These are phyloP conservation scores for Desoria tigrina DNA, from an alignment of 2,888 invertebrate genomes.

Conservation along the genomic window DNA sequence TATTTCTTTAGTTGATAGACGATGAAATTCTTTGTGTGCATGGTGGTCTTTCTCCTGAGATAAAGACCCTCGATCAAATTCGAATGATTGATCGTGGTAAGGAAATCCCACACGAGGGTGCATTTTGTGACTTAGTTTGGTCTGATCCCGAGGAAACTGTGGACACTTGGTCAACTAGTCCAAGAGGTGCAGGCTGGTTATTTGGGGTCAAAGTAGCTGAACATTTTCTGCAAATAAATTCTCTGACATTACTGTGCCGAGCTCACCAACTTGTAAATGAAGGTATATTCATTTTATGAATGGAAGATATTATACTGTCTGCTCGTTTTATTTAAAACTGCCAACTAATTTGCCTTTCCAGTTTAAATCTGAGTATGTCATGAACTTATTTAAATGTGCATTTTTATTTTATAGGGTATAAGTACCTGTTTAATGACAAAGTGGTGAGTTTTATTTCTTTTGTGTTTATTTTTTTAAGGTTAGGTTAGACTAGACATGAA, in stretches of 20 bases:
- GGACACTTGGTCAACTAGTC: constrained; percentile 89
- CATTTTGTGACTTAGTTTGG: constrained; percentile 98
- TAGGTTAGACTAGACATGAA: too few species aligned
- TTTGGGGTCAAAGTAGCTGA: constrained; percentile 94
- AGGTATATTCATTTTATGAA: constrained; percentile 69
- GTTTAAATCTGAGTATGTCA: not conserved
- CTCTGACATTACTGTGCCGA: constrained; percentile 88
- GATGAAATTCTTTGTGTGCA: constrained; percentile 96
- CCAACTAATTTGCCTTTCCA: not conserved
- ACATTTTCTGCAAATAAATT: constrained; percentile 90
- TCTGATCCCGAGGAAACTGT: constrained; percentile 95
- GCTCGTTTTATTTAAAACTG: not conserved
- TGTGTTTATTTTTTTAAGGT: too few species aligned
- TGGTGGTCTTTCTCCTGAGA: constrained; percentile 95
- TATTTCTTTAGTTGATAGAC: constrained; percentile 80
- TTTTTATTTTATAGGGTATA: constrained; percentile 71
- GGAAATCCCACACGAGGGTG: constrained; percentile 90
- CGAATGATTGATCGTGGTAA: constrained; percentile 91
- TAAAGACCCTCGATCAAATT: constrained; percentile 95
- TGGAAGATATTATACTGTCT: constrained; percentile 4
- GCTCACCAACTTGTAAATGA: constrained; percentile 99
- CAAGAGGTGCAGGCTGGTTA: constrained; percentile 95
- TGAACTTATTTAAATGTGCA: not conserved
- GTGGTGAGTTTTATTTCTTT: too few species aligned
- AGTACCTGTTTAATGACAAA: constrained; percentile 97